Conservation (phyloP, 2,797 vertebrate genomes). For the Parotocinclus haroldoi region DNA sequence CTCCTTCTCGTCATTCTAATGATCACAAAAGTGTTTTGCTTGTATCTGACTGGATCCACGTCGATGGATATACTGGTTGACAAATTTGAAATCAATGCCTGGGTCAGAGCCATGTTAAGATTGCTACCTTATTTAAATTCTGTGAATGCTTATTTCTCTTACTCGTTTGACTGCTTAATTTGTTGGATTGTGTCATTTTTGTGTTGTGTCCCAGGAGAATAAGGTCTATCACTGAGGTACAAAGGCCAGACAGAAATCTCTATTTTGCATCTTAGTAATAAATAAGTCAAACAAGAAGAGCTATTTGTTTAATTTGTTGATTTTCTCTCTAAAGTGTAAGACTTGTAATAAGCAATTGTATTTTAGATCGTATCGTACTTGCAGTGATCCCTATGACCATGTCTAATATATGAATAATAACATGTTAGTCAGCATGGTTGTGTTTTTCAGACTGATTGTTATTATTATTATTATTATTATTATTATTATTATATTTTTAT, state of each 20-base stretch:
- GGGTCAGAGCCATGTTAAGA: conserved; percentile 50
- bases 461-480: neutral
- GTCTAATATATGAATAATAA: neutral
- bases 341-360: no score
- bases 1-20: conserved; percentile 15
- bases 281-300: neutral
- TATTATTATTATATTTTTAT: no score
- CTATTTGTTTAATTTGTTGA: conserved; percentile 1
- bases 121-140: conserved; percentile 57
- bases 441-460: neutral
- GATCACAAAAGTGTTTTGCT: conserved; percentile 43
- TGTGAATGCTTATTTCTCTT: conserved; percentile 54
- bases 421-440: neutral
- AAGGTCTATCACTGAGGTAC: neutral
- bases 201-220: conserved; percentile 5
- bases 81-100: conserved; percentile 61
- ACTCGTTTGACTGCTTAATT: conserved; percentile 43
- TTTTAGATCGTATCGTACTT: no score
- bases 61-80: conserved; percentile 60
- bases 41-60: conserved; percentile 48
- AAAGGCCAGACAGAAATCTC: neutral
- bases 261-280: neutral
- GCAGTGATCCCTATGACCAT: neutral
- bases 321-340: neutral
- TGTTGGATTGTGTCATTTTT: conserved; percentile 15